Conservation (phyloP, 1,140 invertebrate species). For the Mycetomoellerius zeteki region DNA sequence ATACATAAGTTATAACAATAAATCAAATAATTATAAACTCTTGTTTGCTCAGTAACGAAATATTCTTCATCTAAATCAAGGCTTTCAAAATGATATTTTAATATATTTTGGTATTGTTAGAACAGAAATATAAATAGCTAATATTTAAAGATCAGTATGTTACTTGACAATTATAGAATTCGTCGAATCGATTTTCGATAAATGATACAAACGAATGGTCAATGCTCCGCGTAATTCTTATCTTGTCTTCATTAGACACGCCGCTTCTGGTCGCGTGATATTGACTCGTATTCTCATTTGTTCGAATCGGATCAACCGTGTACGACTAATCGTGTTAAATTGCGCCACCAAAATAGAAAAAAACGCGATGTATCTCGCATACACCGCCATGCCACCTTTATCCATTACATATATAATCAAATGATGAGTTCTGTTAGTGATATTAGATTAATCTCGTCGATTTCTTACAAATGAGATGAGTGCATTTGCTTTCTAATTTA, state of each 20-base stretch:
- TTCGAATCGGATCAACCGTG: constrained; percentile 37
- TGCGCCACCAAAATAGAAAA: constrained; percentile 39
- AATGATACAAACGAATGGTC: constrained; percentile 20
- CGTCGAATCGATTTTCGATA: constrained; percentile 3
- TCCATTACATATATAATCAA: constrained; percentile 5
- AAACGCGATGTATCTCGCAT: constrained; percentile 17
- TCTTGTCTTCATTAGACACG: constrained; percentile 53
- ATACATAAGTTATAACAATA: not conserved
- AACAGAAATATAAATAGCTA: not conserved
- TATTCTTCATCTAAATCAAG: not conserved
- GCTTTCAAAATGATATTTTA: not conserved
- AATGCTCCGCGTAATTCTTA: constrained; percentile 28
- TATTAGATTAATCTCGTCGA: constrained; percentile 2
- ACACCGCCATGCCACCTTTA: not conserved
- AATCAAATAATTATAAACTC: not conserved
- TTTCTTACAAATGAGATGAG: not conserved
- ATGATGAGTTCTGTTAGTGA: not conserved
- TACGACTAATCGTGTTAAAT: constrained; percentile 57
- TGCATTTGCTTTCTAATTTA: not conserved
- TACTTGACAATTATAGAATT: not conserved
- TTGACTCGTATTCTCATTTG: constrained; percentile 43
- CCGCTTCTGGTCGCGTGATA: constrained; percentile 23
- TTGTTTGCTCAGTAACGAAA: not conserved
- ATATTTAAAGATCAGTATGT: constrained; percentile 4
- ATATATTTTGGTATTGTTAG: constrained; percentile 9